A percentile compares a stretch with the other conserved stretches of the same genome.
These are phyloP conservation scores for Bombus waltoni DNA, from an alignment of 1,140 invertebrate genomes.

Conservation along the genomic window DNA sequence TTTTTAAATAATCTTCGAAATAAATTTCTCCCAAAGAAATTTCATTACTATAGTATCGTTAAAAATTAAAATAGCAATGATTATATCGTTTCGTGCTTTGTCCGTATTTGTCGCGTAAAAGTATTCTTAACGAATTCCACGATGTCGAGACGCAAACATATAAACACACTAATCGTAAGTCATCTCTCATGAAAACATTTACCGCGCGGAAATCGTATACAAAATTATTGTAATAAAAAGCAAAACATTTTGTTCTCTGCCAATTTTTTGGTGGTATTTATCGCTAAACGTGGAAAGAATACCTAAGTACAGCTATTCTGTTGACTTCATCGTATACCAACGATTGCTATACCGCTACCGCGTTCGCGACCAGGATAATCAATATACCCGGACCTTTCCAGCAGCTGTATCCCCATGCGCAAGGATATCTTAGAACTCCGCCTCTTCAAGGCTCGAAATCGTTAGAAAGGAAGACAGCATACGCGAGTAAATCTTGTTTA, in stretches of 20 bases:
- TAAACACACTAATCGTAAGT: neutral
- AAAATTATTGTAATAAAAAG: no score
- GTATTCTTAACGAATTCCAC: neutral
- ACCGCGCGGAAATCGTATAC: no score
- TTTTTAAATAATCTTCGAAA: neutral
- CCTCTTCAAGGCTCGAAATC: neutral
- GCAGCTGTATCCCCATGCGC: conserved; percentile 22
- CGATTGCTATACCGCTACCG: neutral
- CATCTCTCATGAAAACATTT: no score
- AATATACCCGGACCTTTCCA: conserved; percentile 25
- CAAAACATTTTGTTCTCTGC: no score
- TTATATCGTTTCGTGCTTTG: neutral
- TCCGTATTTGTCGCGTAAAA: no score
- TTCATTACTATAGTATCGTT: neutral
- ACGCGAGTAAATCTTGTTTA: neutral
- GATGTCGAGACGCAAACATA: neutral
- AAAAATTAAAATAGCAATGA: neutral
- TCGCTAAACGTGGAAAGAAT: neutral
- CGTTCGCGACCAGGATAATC: conserved; percentile 37
- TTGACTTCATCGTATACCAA: neutral
- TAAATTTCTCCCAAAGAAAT: neutral
- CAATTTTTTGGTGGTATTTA: neutral
- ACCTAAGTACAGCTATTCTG: neutral
- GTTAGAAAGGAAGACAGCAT: conserved; percentile 10
- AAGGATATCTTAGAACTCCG: conserved; percentile 35